These are phyloP conservation scores for Plagiodera versicolora DNA, from an alignment of 2,888 invertebrate species.

Conservation along the genomic window DNA sequence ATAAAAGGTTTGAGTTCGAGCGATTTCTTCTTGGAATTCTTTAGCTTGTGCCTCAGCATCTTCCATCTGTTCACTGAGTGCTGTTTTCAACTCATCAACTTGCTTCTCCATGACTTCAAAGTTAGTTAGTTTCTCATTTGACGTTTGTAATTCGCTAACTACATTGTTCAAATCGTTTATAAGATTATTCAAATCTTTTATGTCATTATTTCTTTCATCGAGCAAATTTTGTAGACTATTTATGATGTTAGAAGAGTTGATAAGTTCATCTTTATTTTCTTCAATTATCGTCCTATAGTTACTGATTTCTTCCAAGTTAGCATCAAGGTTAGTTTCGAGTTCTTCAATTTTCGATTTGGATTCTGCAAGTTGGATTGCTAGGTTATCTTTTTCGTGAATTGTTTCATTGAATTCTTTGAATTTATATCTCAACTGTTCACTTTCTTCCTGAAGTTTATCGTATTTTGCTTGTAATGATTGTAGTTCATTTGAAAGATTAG, in stretches of 20 bases:
- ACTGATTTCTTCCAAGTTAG: slow-evolving; percentile 44
- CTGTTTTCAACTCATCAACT: slow-evolving; percentile 59
- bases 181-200: slow-evolving; percentile 53
- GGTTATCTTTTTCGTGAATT: slow-evolving; percentile 43
- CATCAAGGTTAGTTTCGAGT: slow-evolving; percentile 41
- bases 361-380: slow-evolving; percentile 39
- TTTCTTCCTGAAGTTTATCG: slow-evolving; percentile 41
- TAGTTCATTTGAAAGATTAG: slow-evolving; percentile 12
- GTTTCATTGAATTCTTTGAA: slow-evolving; percentile 40
- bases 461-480: slow-evolving; percentile 34
- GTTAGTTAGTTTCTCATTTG: slow-evolving; percentile 53
- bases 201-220: slow-evolving; percentile 41
- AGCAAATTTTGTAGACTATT: slow-evolving; percentile 43
- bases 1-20: slow-evolving; percentile 38
- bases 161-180: slow-evolving; percentile 59
- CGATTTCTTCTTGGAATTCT: slow-evolving; percentile 62
- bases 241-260: slow-evolving; percentile 43
- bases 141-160: slow-evolving; percentile 58
- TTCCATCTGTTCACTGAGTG: slow-evolving; percentile 59
- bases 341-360: slow-evolving; percentile 38
- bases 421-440: slow-evolving; percentile 39
- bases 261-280: slow-evolving; percentile 49
- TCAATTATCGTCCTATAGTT: slow-evolving; percentile 45
- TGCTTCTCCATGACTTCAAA: slow-evolving; percentile 59
- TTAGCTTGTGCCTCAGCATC: slow-evolving; percentile 60